phyloP scores from a whole-genome alignment of 2,797 vertebrate genomes.

The Pangasius larnaudii region DNA sequence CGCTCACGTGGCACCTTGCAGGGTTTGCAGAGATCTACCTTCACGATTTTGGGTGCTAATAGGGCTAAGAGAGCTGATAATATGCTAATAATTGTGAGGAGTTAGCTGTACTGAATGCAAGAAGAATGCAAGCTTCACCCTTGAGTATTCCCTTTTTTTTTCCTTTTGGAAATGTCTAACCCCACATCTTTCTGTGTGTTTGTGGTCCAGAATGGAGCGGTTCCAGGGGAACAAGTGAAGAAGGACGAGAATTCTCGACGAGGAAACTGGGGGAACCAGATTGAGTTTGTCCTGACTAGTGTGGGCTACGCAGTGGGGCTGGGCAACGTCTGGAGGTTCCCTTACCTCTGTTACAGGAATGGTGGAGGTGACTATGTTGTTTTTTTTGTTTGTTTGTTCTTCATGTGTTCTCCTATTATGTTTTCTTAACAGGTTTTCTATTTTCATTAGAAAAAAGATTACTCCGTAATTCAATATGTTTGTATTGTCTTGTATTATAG shows the following conservation, averaged over 20 bases:
- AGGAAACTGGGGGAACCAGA: slow-evolving; percentile 99
- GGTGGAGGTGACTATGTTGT: slow-evolving; percentile 87
- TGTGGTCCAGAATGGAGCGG: slow-evolving; percentile 89
- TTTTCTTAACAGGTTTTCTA: not conserved
- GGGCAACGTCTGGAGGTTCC: slow-evolving; percentile 98
- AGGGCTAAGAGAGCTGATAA: slow-evolving; percentile 2
- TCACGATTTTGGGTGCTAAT: not conserved
- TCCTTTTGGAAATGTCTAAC: not conserved
- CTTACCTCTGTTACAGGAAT: slow-evolving; percentile 99
- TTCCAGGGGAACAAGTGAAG: slow-evolving; percentile 90
- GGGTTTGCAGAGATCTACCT: not conserved
- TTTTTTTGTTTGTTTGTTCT: not conserved
- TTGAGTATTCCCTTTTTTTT: no score
- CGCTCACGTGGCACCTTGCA: not conserved
- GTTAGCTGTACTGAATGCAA: not conserved
- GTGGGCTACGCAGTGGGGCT: slow-evolving; percentile 98
- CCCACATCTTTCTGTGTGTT: slow-evolving; percentile 19
- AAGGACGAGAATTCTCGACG: slow-evolving; percentile 91
- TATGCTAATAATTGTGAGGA: slow-evolving; percentile 5
- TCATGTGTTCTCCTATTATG: not conserved
- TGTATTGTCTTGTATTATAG: not conserved
- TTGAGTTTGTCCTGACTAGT: slow-evolving; percentile 97
- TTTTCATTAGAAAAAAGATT: not conserved
- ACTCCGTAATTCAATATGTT: not conserved
- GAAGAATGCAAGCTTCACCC: not conserved